Evolutionary conservation across 1,140 invertebrate species (phyloP).

Genomic region (Euwallacea fornicatus): DNA sequence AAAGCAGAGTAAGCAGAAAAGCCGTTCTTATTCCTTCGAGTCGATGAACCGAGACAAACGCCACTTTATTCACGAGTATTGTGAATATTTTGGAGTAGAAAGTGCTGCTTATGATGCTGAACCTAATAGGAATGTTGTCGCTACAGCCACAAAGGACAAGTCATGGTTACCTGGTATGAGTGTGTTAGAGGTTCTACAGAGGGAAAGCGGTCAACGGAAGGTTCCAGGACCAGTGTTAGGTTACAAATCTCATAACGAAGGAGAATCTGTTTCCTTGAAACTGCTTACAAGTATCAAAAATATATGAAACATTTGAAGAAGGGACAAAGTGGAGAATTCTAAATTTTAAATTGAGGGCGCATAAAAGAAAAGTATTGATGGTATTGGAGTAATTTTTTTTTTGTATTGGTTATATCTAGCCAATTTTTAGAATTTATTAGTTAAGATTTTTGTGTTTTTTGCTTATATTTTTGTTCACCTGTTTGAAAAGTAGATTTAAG

Average conservation of each 20-base stretch:
- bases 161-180: conserved; percentile 85
- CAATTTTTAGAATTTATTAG: no score
- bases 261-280: conserved; percentile 46
- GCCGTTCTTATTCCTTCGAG: conserved; percentile 80
- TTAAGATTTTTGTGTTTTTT: no score
- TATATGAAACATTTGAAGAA: not conserved
- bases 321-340: not conserved
- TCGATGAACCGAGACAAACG: conserved; percentile 91
- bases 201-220: conserved; percentile 76
- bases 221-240: conserved; percentile 66
- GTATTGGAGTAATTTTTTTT: no score
- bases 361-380: no score
- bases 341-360: no score
- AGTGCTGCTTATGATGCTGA: conserved; percentile 92
- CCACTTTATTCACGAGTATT: conserved; percentile 89
- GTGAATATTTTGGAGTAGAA: conserved; percentile 91
- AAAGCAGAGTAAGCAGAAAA: conserved; percentile 69
- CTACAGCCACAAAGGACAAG: conserved; percentile 72
- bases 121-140: conserved; percentile 92
- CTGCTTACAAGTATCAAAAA: conserved; percentile 29
- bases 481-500: no score
- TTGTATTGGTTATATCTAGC: no score
- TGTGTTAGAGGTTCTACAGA: conserved; percentile 74
- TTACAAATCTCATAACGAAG: conserved; percentile 34
- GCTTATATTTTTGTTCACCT: no score